Percentiles rank a stretch among this genome's conserved stretches.
Conservation (phyloP, 2,797 vertebrate species). For the Prunella strophiata region DNA sequence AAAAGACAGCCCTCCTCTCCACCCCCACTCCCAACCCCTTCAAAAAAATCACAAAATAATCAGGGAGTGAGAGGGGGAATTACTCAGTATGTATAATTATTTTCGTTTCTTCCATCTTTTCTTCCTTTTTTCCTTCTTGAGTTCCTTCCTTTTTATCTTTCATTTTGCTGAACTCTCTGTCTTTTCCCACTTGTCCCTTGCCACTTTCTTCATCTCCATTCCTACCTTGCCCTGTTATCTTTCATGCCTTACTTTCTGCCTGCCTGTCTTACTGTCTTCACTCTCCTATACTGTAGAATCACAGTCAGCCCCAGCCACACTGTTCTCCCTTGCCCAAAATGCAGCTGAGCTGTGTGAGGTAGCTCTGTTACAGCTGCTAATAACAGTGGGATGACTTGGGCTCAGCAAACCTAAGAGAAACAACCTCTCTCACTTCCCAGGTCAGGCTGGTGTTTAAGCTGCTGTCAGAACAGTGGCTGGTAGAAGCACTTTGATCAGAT, state of each 20-base stretch:
- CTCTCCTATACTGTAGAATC: neutral
- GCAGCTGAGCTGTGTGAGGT: neutral
- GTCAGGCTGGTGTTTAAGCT: neutral
- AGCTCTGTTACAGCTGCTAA: neutral
- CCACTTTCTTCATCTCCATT: neutral
- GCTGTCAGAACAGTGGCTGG: neutral
- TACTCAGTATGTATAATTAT: neutral
- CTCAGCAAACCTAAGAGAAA: neutral
- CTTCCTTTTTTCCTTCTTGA: fast-evolving
- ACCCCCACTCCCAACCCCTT: fast-evolving
- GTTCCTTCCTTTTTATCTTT: neutral
- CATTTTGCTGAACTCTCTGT: neutral
- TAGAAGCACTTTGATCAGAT: neutral
- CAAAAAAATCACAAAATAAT: neutral
- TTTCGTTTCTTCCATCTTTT: neutral
- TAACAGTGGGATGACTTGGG: neutral
- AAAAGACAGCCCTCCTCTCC: neutral
- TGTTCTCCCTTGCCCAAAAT: neutral
- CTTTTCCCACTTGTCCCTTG: neutral
- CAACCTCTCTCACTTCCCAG: neutral
- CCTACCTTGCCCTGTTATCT: neutral
- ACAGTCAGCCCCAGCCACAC: neutral
- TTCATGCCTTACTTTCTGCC: neutral
- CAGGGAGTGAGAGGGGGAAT: fast-evolving
- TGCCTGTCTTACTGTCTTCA: neutral